A percentile compares a stretch with the other conserved stretches of the same genome.
Conservation (phyloP, 1,140 invertebrate species). For the Scaptomyza montana region DNA sequence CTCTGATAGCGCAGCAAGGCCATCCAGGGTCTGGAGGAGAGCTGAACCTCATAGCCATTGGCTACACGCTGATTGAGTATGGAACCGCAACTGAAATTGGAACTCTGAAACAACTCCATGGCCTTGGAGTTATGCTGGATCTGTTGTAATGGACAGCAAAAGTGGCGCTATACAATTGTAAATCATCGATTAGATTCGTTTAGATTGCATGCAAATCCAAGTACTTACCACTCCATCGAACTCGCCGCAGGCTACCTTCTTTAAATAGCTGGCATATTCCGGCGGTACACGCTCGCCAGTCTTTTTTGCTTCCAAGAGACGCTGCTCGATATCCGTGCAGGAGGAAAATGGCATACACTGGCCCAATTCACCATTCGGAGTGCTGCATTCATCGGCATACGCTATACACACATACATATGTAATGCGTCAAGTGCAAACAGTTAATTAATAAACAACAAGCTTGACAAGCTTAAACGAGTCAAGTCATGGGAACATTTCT, state of each 20-base stretch:
- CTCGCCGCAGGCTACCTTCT: conserved; percentile 57
- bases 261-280: conserved; percentile 55
- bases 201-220: background rate
- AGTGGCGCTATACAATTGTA: conserved; percentile 47
- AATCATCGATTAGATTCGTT: background rate
- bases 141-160: conserved; percentile 56
- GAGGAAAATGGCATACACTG: conserved; percentile 62
- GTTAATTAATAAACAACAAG: conserved; percentile 46
- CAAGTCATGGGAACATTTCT: conserved; percentile 19
- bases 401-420: conserved; percentile 29
- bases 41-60: conserved; percentile 81
- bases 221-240: conserved; percentile 55
- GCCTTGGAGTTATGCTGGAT: conserved; percentile 71
- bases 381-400: conserved; percentile 60
- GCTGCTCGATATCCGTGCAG: conserved; percentile 59
- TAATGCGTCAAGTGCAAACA: conserved; percentile 23
- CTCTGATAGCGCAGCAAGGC: conserved; percentile 84
- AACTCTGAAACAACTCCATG: conserved; percentile 53
- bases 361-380: conserved; percentile 52
- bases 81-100: conserved; percentile 57
- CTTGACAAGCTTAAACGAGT: conserved; percentile 31
- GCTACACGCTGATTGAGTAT: conserved; percentile 74
- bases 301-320: conserved; percentile 37
- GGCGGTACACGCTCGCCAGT: conserved; percentile 29
- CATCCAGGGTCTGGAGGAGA: conserved; percentile 85